Conservation (phyloP, 2,888 invertebrate genomes). For the Holacanthella duospinosa region DNA sequence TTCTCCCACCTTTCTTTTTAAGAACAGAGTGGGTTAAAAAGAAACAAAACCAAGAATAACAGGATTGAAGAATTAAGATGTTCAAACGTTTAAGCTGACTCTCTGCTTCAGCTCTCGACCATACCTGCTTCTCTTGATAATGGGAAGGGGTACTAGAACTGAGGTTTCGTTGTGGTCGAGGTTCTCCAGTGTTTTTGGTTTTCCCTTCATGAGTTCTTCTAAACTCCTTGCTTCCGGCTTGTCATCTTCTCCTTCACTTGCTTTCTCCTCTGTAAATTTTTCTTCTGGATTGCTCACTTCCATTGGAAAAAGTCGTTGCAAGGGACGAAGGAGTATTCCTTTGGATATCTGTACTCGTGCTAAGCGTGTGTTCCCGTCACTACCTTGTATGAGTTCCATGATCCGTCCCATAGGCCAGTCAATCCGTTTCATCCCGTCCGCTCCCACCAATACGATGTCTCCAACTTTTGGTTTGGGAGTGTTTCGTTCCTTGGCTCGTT, state of each 20-base stretch:
- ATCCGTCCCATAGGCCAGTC: constrained; percentile 4
- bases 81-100: no score
- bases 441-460: background rate
- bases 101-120: no score
- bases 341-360: background rate
- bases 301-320: background rate
- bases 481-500: background rate
- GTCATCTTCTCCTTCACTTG: background rate
- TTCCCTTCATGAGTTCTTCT: no score
- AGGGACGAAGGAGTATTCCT: background rate
- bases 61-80: no score
- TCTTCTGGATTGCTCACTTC: background rate
- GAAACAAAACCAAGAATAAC: background rate
- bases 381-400: background rate
- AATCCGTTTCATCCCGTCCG: background rate
- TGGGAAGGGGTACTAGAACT: no score
- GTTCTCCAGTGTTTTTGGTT: background rate
- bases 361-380: background rate
- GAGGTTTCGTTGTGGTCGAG: background rate
- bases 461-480: background rate
- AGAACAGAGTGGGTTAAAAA: background rate
- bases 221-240: no score
- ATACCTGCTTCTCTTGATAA: no score
- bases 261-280: background rate
- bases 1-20: background rate